A percentile compares a stretch with the other conserved stretches of the same genome.
Evolutionary conservation across 2,888 invertebrate species (phyloP).

Genomic region (Agrotis exclamationis): DNA sequence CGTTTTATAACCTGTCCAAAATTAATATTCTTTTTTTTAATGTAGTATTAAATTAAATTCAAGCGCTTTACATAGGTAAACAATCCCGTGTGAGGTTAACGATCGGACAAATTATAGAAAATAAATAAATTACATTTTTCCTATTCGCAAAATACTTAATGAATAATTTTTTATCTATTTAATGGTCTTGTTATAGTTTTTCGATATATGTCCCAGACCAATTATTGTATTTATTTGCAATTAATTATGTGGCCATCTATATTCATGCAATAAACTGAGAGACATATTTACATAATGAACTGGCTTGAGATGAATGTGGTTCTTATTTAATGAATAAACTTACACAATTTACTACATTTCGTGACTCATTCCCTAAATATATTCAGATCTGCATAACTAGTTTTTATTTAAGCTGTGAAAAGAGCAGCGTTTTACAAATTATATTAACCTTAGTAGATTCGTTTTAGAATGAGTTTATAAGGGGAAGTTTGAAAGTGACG

Average conservation of each 20-base stretch:
- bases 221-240: conserved; percentile 43
- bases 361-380: conserved; percentile 33
- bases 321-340: conserved; percentile 39
- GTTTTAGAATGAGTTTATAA: too few species aligned
- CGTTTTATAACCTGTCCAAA: too few species aligned
- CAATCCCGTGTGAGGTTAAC: not conserved
- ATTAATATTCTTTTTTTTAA: too few species aligned
- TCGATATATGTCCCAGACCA: conserved; percentile 12
- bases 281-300: conserved; percentile 52
- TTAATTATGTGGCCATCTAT: conserved; percentile 49
- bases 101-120: not conserved
- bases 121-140: not conserved
- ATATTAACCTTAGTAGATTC: conserved; percentile 1
- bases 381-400: conserved; percentile 22
- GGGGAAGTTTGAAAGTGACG: too few species aligned
- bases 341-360: conserved; percentile 3
- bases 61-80: not conserved
- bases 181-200: not conserved
- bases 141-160: not conserved
- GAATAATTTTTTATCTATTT: not conserved
- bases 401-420: conserved; percentile 18
- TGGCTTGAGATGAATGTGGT: conserved; percentile 27
- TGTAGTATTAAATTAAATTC: not conserved
- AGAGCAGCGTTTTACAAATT: not conserved
- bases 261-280: conserved; percentile 33